Percentiles rank a stretch among this genome's conserved stretches.
These are phyloP conservation scores for Pomacea canaliculata DNA, from an alignment of 2,888 invertebrate genomes.

Conservation along the genomic window DNA sequence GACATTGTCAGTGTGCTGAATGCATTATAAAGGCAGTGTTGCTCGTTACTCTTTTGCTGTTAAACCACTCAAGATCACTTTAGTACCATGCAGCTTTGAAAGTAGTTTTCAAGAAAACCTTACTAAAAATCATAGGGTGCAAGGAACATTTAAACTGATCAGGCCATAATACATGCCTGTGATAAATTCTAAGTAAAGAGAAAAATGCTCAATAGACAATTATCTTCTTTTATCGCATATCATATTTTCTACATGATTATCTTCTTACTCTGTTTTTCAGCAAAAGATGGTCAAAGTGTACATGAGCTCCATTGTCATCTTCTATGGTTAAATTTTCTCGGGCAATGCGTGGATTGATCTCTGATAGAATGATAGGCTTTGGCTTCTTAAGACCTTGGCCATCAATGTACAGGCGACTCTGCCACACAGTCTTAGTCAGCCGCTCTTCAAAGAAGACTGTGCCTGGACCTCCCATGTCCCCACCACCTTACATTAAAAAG, in stretches of 20 bases:
- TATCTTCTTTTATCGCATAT: no score
- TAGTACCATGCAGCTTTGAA: no score
- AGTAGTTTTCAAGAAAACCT: no score
- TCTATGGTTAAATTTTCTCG: slow-evolving; percentile 23
- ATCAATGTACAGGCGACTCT: slow-evolving; percentile 49
- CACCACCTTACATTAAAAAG: slow-evolving; percentile 33
- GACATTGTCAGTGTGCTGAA: not conserved
- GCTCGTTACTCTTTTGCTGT: not conserved
- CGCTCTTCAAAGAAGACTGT: slow-evolving; percentile 54
- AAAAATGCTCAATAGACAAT: no score
- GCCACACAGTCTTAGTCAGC: slow-evolving; percentile 30
- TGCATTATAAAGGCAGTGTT: not conserved
- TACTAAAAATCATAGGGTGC: no score
- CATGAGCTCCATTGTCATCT: slow-evolving; percentile 43
- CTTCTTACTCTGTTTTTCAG: slow-evolving; percentile 47
- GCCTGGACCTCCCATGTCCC: slow-evolving; percentile 55
- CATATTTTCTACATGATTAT: no score
- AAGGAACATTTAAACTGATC: no score
- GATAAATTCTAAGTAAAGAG: no score
- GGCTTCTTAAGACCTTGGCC: slow-evolving; percentile 40
- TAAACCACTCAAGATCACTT: not conserved
- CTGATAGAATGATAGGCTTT: slow-evolving; percentile 47
- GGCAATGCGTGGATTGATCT: slow-evolving; percentile 45
- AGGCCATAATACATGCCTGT: no score
- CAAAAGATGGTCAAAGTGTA: slow-evolving; percentile 54